Base-by-base conservation (phyloP, 2,113 vertebrate species). In the Sapayoa aenigma region DNA sequence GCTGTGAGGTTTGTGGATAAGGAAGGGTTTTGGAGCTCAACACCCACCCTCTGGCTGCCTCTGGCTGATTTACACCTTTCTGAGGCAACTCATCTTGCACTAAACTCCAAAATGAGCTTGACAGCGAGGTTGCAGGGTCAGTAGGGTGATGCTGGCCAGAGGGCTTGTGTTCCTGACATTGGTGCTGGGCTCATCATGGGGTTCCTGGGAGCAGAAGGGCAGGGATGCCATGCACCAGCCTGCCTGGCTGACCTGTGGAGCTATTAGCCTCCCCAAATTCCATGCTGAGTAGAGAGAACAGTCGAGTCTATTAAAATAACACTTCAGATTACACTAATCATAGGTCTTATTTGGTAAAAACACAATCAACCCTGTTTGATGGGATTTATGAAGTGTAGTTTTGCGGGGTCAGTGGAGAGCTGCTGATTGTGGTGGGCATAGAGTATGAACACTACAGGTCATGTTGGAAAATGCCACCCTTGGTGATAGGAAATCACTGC, bases 111-210 rank as follows among this genome's bases (percentile, higher is more conserved):
- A 86, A 14, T 11, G 8, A 60, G 35, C 67, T 55, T 21, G 53
- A 17, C 7, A 47, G 62, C 0, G 11, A 63, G 80, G 66, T 17
- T 5, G 44, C 19, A 30, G 53, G 28, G 39, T 41, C 7, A 11
- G 55, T 15, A 0, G 5, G 46, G 85, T 11, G 66, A 5, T 85
- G 60, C 60, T 84, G 77, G 19, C 63, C 12, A 0, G n/a, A 44
- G 55, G 19, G 17, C 42, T 93, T 11, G 3, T 24, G 67, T 9
- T 91, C 30, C 12, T 3, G 10, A 3, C 0, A 0, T 0, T 4
- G 30, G 39, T 60, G 59, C 44, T 66, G 41, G 52, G 62, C 52
- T 91, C 76, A 27, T 37, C 53, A 1, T 0, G 12, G 35, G 24
- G 12, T n/a, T 30, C 33, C 25, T 52, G 77, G 24, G 21, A 37